phyloP scores from a whole-genome alignment of 2,888 invertebrate genomes.

The Chesias legatella region DNA sequence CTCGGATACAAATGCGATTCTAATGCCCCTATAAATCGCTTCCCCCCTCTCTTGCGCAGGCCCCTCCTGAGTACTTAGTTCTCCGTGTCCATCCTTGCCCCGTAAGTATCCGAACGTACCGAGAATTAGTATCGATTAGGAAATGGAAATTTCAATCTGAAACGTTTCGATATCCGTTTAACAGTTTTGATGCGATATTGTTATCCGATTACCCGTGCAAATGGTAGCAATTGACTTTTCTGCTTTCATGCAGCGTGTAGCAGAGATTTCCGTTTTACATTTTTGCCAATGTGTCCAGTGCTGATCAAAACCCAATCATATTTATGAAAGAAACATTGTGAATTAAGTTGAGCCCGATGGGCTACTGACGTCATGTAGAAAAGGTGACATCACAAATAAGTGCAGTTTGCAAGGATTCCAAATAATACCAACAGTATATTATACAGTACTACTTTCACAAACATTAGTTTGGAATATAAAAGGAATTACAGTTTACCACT shows the following conservation, averaged over 20 bases:
- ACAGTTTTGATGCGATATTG: slow-evolving; percentile 37
- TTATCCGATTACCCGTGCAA: slow-evolving; percentile 25
- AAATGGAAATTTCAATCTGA: slow-evolving; percentile 53
- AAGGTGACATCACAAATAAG: no score
- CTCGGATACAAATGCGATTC: slow-evolving; percentile 60
- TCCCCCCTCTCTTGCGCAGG: slow-evolving; percentile 47
- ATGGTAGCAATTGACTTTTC: slow-evolving; percentile 1
- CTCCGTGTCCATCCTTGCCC: slow-evolving; percentile 24
- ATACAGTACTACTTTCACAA: no score
- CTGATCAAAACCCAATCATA: no score
- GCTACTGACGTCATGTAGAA: no score
- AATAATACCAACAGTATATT: no score
- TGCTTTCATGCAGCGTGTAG: background rate
- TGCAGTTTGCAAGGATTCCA: no score
- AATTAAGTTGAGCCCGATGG: no score
- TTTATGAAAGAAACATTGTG: no score
- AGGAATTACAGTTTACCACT: no score
- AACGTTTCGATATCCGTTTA: slow-evolving; percentile 34
- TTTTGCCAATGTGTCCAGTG: no score
- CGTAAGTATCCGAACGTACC: slow-evolving; percentile 54
- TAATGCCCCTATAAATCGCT: slow-evolving; percentile 68
- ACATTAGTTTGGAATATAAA: no score
- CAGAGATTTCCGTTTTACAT: background rate
- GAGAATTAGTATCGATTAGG: slow-evolving; percentile 71
- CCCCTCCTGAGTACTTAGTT: slow-evolving; percentile 33